A percentile compares a stretch with the other conserved stretches of the same genome.
phyloP scores from a whole-genome alignment of 2,113 vertebrate genomes.

The Verasper variegatus region DNA sequence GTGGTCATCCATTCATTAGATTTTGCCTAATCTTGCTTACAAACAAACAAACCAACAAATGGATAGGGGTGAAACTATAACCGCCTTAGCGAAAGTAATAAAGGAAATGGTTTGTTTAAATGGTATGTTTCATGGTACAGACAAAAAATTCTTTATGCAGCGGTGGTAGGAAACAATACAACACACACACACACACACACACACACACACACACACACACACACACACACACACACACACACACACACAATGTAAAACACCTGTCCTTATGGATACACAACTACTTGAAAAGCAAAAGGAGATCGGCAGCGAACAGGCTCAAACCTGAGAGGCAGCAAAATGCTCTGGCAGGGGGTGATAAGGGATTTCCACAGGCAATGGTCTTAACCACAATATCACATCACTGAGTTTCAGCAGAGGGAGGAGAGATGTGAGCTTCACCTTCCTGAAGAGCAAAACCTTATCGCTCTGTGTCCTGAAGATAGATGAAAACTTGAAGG shows the following conservation, averaged over 20 bases:
- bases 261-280: neutral
- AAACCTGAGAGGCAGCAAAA: constrained; percentile 7
- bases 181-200: neutral
- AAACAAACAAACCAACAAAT: no score
- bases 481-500: neutral
- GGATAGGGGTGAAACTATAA: no score
- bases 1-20: no score
- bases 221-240: constrained; percentile 6
- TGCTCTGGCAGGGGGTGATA: constrained; percentile 40
- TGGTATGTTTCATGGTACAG: neutral
- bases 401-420: constrained; percentile 2
- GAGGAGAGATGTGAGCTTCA: constrained; percentile 16
- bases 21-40: no score
- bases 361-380: constrained; percentile 27
- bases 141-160: neutral
- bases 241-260: neutral
- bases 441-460: constrained; percentile 11
- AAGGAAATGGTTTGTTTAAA: neutral
- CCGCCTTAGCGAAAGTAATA: no score
- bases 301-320: constrained; percentile 5
- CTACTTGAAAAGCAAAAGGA: neutral
- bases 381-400: constrained; percentile 24
- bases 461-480: constrained; percentile 30
- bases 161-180: neutral
- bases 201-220: neutral